Percentiles rank a stretch among this genome's conserved stretches.
Evolutionary conservation across 1,140 invertebrate genomes (phyloP).

Genomic region (Zaprionus nigranus): DNA sequence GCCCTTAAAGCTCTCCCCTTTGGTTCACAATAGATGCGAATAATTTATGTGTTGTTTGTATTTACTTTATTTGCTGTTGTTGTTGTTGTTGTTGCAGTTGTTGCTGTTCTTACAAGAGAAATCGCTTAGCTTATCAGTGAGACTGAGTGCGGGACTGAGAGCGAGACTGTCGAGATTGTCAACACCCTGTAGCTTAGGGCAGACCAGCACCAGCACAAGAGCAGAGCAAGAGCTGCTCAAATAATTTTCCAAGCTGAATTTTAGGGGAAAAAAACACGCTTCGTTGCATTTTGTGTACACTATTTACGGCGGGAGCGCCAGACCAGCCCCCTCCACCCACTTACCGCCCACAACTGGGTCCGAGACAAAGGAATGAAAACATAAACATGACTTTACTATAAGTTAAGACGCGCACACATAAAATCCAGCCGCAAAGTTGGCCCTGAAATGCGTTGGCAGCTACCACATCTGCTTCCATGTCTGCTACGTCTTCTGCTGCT

Average conservation of each 20-base stretch:
- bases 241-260: conserved; percentile 11
- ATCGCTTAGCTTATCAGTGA: conserved; percentile 30
- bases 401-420: conserved; percentile 25
- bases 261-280: conserved; percentile 22
- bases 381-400: conserved; percentile 46
- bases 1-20: background rate
- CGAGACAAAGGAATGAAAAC: conserved; percentile 36
- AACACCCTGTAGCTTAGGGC: conserved; percentile 21
- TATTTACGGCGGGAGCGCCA: background rate
- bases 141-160: background rate
- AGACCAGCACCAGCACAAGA: background rate
- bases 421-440: conserved; percentile 34
- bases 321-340: background rate
- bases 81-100: conserved; percentile 5
- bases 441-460: conserved; percentile 26
- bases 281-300: conserved; percentile 34
- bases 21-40: background rate
- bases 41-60: conserved; percentile 15
- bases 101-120: conserved; percentile 11
- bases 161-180: conserved; percentile 21
- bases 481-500: background rate
- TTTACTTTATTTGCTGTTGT: conserved; percentile 18
- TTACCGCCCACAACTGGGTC: background rate
- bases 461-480: background rate
- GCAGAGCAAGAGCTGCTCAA: background rate